Conservation (phyloP, 2,797 vertebrate species). For the Oreortyx pictus region DNA sequence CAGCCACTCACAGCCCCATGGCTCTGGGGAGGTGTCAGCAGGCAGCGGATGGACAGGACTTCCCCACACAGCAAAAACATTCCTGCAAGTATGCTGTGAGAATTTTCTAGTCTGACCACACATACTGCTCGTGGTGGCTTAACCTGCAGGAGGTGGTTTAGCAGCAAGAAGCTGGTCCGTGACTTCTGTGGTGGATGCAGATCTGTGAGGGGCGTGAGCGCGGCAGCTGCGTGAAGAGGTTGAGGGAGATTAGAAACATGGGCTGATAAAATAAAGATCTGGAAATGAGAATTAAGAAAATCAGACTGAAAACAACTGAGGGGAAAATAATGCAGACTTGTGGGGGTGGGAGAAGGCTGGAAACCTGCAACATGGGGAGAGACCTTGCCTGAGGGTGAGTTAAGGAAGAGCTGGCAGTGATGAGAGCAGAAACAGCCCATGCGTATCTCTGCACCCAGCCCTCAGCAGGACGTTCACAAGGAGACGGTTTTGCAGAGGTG, state of each 20-base stretch:
- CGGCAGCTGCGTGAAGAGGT: not conserved
- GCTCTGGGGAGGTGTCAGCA: not conserved
- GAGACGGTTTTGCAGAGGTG: not conserved
- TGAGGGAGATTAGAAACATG: not conserved
- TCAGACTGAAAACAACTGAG: not conserved
- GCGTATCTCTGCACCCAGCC: not conserved
- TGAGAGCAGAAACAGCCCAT: not conserved
- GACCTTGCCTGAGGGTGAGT: not conserved
- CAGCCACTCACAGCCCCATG: not conserved
- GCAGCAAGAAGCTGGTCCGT: not conserved
- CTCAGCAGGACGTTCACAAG: not conserved
- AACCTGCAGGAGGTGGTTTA: not conserved
- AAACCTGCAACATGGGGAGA: not conserved
- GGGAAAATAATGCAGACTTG: not conserved
- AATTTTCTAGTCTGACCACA: slow-evolving; percentile 35
- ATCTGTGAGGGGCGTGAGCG: not conserved
- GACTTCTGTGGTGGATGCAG: not conserved
- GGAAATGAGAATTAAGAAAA: not conserved
- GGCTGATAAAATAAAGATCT: not conserved
- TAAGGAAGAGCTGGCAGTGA: not conserved
- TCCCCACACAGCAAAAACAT: not conserved
- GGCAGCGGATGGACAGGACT: not conserved
- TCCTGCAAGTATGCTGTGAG: slow-evolving; percentile 33
- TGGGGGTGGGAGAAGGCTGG: not conserved
- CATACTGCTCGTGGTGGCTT: not conserved